A percentile compares a stretch with the other conserved stretches of the same genome.
Evolutionary conservation across 2,113 vertebrate genomes (phyloP).

Genomic region (Cyanoliseus patagonus): DNA sequence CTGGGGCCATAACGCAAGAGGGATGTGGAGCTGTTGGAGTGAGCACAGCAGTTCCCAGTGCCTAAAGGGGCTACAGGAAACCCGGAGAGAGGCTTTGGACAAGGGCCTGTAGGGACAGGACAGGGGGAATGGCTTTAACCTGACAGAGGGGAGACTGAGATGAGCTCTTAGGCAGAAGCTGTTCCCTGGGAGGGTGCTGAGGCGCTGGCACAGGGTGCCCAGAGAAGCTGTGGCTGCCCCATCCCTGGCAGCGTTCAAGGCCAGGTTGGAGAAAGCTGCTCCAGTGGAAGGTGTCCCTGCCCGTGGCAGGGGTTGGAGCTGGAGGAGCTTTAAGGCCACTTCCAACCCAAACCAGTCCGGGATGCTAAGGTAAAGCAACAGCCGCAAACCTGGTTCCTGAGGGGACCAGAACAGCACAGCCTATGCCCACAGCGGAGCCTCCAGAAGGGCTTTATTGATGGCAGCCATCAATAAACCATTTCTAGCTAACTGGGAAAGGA

Average conservation of each 20-base stretch:
- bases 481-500: slow-evolving; percentile 37
- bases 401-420: background rate
- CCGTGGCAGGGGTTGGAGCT: background rate
- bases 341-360: background rate
- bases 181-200: no score
- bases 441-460: background rate
- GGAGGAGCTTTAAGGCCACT: background rate
- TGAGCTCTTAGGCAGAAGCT: no score
- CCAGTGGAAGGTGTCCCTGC: background rate
- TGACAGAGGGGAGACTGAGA: no score
- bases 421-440: background rate
- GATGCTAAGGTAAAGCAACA: background rate
- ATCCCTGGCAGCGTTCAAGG: no score
- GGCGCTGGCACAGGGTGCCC: no score
- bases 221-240: no score
- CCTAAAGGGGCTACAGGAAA: background rate
- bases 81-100: background rate
- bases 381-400: background rate
- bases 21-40: background rate
- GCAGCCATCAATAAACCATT: background rate
- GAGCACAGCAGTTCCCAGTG: background rate
- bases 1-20: background rate
- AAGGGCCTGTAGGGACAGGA: background rate
- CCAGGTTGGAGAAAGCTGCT: no score
- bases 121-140: background rate